phyloP scores from a whole-genome alignment of 2,888 invertebrate species.

The Nephrotoma appendiculata region DNA sequence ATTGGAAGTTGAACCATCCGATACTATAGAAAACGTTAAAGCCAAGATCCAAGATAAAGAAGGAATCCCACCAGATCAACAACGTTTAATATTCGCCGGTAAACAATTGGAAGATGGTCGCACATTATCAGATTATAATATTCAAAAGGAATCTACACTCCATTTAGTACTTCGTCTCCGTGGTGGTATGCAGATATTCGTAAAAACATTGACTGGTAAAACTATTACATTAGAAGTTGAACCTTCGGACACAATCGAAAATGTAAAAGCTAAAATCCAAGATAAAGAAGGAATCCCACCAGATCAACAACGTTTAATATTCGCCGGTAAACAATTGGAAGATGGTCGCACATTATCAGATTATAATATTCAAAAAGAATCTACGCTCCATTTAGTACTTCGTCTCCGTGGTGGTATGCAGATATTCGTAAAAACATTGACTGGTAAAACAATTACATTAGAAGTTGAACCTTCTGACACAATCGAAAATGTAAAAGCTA shows the following conservation, averaged over 20 bases:
- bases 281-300: slow-evolving; percentile 87
- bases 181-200: slow-evolving; percentile 98
- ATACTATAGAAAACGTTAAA: slow-evolving; percentile 92
- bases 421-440: slow-evolving; percentile 92
- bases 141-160: slow-evolving; percentile 86
- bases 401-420: slow-evolving; percentile 95
- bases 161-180: slow-evolving; percentile 78
- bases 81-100: slow-evolving; percentile 84
- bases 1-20: slow-evolving; percentile 82
- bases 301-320: slow-evolving; percentile 80
- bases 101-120: slow-evolving; percentile 93
- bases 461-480: slow-evolving; percentile 88
- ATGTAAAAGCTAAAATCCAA: slow-evolving; percentile 87
- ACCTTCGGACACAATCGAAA: slow-evolving; percentile 85
- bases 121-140: slow-evolving; percentile 86
- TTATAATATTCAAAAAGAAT: slow-evolving; percentile 90
- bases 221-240: slow-evolving; percentile 88
- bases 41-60: slow-evolving; percentile 85
- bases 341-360: slow-evolving; percentile 86
- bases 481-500: slow-evolving; percentile 90
- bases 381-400: slow-evolving; percentile 86
- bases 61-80: slow-evolving; percentile 76
- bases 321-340: slow-evolving; percentile 88
- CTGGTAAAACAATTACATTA: slow-evolving; percentile 89
- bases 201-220: slow-evolving; percentile 86